Evolutionary conservation across 2,797 vertebrate genomes (phyloP), one percentile per base, ranked within the genome.

Genomic region (Catostomus latipinnis): DNA sequence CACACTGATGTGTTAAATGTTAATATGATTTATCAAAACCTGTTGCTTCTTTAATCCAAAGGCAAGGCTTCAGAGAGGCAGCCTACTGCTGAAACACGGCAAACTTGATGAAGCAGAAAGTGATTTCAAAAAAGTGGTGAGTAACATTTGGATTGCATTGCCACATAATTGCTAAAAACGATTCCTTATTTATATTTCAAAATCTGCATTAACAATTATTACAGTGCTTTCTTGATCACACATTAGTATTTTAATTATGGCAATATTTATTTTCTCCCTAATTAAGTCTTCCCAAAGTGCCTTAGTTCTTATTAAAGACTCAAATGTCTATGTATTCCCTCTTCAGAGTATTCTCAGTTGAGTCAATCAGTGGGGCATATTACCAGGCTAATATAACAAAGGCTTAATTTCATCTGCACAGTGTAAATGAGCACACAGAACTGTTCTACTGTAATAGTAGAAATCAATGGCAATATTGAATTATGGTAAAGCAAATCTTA

Each of bases 91-190:
- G 79, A 99, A 98, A 87, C 97, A 98, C 83, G 98, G 98, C 22
- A 97, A 92, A 83, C 93, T 99, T 0, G 96, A 98, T 84, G 97
- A 99, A 90, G 97, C 98, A 6, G 96, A 97, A 88, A 94, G 93
- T 48, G 98, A 99, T 90, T 99, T 98, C 56, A 97, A 96, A 89
- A 98, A 92, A 82, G 97, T 99, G 95, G 98, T 98, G 79, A 89
- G 92, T 88, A 50, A 9, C 45, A 43, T 45, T 76, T 57, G 7
- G 6, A 34, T 66, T 9, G 10, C 13, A 56, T 62, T 16, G 6
- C 52, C 5, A 22, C 14, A 56, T 61, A 7, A 65, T 14, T 58
- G 13, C 7, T 18, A 16, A 2, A 34, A 14, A 22, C 22, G 6
- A 48, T 46, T 72, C 9, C 16, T 71, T 58, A 46, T 58, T 13